Base-by-base conservation (phyloP, 2,888 invertebrate genomes). In the Agelastica alni region DNA sequence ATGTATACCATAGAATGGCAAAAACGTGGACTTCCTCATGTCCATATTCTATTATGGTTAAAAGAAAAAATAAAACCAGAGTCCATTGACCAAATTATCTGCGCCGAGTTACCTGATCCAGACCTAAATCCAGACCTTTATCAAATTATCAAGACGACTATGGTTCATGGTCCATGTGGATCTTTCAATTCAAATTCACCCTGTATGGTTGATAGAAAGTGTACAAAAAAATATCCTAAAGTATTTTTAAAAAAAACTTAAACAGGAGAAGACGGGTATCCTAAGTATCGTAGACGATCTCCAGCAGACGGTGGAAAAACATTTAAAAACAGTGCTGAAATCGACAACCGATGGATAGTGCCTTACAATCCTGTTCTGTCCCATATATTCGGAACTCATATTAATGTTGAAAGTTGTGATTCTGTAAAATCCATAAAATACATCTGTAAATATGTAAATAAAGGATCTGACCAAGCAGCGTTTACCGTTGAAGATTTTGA, bases 1-100 rank as follows among this genome's bases (percentile, higher is more conserved):
- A n/a, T n/a, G n/a, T n/a, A n/a, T n/a, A n/a, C n/a, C n/a, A n/a
- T n/a, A n/a, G n/a, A n/a, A n/a, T 57, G 59, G 54, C 55, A 58
- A 13, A 56, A 55, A 36, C 2, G 31, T 7, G 55, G 56, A 39
- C 56, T 70, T 22, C 69, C 68, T 44, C 68, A 70, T 59, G 66
- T 64, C 26, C 70, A 67, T 48, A 67, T 69, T 65, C 58, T 67
- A 28, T 41, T 70, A 36, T 70, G 68, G 54, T 20, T 58, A 18
- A 22, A 41, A 13, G 42, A 56, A n/a, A 58, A 54, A 36, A 56
- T 59, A 4, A 30, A 28, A 16, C 18, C 57, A 39, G 46, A 55
- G 10, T 17, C 34, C 10, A 56, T 41, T 13, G 34, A 34, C 34
- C 7, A 34, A 13, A 14, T 34, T 13, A 34, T 22, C 22, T 22